phyloP scores from a whole-genome alignment of 1,140 invertebrate species.

The Lordiphosa stackelbergi region DNA sequence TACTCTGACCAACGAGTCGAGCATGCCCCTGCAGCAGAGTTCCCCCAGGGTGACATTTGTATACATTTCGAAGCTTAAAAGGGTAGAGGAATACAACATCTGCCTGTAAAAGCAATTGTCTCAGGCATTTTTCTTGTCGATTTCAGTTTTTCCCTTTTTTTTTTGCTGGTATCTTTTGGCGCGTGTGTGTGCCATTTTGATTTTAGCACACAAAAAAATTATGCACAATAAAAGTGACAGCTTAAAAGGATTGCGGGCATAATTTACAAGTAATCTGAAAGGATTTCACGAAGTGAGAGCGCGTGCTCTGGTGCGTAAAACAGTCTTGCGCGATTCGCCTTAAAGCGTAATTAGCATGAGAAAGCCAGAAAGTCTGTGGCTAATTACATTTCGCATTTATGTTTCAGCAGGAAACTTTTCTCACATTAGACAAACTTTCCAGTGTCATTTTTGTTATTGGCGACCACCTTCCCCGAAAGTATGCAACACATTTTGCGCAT shows the following conservation, averaged over 20 bases:
- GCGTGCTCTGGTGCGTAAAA: slow-evolving; percentile 51
- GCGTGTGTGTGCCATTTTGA: slow-evolving; percentile 64
- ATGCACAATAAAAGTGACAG: slow-evolving; percentile 68
- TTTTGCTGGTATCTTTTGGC: slow-evolving; percentile 5
- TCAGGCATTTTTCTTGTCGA: slow-evolving; percentile 48
- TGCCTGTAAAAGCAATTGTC: slow-evolving; percentile 52
- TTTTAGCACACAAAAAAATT: slow-evolving; percentile 65
- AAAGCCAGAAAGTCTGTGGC: slow-evolving; percentile 25
- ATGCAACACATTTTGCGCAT: slow-evolving; percentile 9
- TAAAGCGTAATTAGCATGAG: slow-evolving; percentile 70
- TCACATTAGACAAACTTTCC: slow-evolving; percentile 17
- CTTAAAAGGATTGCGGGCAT: slow-evolving; percentile 65
- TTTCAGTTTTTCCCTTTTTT: slow-evolving; percentile 14
- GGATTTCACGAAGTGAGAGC: slow-evolving; percentile 24
- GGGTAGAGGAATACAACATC: slow-evolving; percentile 3
- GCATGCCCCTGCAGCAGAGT: too few relatives aligned
- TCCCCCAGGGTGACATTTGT: slow-evolving; percentile 26
- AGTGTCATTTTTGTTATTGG: slow-evolving; percentile 1
- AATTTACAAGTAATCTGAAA: slow-evolving; percentile 60
- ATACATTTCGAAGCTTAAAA: slow-evolving; percentile 36
- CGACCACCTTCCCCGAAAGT: too few relatives aligned
- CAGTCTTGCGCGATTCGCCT: slow-evolving; percentile 50
- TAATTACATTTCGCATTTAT: slow-evolving; percentile 60
- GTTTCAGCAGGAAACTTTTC: slow-evolving; percentile 36
- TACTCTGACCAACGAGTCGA: too few relatives aligned